A percentile compares a stretch with the other conserved stretches of the same genome.
Conservation (phyloP, 1,140 invertebrate species). For the Conopomorpha cramerella region DNA sequence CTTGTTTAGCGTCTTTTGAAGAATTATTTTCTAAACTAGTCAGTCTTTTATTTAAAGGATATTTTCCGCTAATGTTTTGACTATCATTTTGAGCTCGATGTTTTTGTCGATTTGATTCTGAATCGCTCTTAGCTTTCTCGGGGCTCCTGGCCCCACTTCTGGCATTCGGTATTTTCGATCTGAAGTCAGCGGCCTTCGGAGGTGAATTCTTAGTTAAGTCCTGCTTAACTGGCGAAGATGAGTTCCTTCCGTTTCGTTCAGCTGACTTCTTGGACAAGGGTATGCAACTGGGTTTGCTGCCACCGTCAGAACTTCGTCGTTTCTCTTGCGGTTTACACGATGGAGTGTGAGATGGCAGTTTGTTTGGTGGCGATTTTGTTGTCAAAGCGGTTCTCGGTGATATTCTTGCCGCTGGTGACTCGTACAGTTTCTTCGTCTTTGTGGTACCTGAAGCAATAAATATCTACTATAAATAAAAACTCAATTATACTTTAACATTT, state of each 20-base stretch:
- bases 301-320: constrained; percentile 29
- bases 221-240: constrained; percentile 34
- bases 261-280: constrained; percentile 39
- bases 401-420: no score
- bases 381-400: no score
- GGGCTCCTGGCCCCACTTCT: constrained; percentile 30
- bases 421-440: no score
- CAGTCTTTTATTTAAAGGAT: constrained; percentile 59
- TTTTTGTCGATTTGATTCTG: constrained; percentile 43
- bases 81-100: constrained; percentile 49
- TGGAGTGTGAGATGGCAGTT: constrained; percentile 13
- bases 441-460: no score
- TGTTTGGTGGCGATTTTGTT: constrained; percentile 23
- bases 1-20: constrained; percentile 34
- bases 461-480: no score
- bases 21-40: constrained; percentile 57
- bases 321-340: constrained; percentile 26
- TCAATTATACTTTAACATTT: no score
- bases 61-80: constrained; percentile 52
- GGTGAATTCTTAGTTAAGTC: constrained; percentile 23
- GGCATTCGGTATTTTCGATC: constrained; percentile 27
- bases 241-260: constrained; percentile 26
- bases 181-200: constrained; percentile 24
- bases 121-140: constrained; percentile 41
- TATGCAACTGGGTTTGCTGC: constrained; percentile 41